Conservation (phyloP, 1,140 invertebrate genomes). For the Wasmannia auropunctata region DNA sequence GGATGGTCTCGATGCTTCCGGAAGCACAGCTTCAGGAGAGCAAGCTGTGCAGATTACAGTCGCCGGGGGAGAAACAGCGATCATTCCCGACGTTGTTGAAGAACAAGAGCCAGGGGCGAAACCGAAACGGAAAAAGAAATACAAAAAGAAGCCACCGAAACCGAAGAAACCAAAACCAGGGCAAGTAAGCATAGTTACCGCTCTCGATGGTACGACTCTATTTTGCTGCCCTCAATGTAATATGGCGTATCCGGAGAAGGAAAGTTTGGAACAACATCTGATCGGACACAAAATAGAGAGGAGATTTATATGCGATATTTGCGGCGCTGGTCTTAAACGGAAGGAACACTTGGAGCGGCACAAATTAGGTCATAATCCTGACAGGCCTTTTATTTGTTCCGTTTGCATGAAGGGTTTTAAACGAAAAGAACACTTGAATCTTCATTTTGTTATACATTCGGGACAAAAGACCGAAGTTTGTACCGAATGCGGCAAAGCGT, state of each 20-base stretch:
- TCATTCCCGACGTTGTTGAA: slow-evolving; percentile 85
- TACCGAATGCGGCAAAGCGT: slow-evolving; percentile 90
- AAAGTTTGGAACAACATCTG: slow-evolving; percentile 90
- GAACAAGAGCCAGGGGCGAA: slow-evolving; percentile 84
- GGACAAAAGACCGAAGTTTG: slow-evolving; percentile 93
- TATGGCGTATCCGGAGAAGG: slow-evolving; percentile 92
- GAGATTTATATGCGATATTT: slow-evolving; percentile 87
- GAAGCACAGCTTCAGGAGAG: slow-evolving; percentile 77
- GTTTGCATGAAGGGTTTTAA: slow-evolving; percentile 93
- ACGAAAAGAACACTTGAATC: slow-evolving; percentile 91
- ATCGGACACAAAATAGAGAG: slow-evolving; percentile 92
- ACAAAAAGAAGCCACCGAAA: slow-evolving; percentile 92
- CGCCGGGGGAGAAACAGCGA: slow-evolving; percentile 82
- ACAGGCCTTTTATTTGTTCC: slow-evolving; percentile 91
- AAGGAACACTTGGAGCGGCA: slow-evolving; percentile 93
- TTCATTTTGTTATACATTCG: slow-evolving; percentile 92
- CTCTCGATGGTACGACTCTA: slow-evolving; percentile 89
- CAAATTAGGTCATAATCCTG: slow-evolving; percentile 92
- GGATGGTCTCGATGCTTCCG: slow-evolving; percentile 81
- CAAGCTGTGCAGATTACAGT: slow-evolving; percentile 83
- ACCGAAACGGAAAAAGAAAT: slow-evolving; percentile 91
- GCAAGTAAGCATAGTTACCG: slow-evolving; percentile 90
- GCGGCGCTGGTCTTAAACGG: slow-evolving; percentile 90
- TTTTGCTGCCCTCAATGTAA: slow-evolving; percentile 93
- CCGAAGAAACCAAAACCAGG: slow-evolving; percentile 90